These are phyloP conservation scores for Heterotilapia buettikoferi DNA, from an alignment of 2,113 vertebrate genomes.

Conservation along the genomic window DNA sequence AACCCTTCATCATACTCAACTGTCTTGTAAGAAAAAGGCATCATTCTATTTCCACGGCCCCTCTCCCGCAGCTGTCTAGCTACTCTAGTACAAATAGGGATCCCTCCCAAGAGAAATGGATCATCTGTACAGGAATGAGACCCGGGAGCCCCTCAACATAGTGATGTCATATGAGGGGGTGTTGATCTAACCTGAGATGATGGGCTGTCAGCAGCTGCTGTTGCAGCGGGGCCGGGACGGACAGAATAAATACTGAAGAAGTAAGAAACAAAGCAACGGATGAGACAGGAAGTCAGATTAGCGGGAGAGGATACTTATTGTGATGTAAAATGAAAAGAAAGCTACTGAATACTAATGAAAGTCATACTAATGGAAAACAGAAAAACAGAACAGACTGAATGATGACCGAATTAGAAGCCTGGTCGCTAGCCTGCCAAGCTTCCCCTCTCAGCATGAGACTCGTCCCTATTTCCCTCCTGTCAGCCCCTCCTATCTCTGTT, in stretches of 20 bases:
- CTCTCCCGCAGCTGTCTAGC: not conserved
- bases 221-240: not conserved
- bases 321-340: not conserved
- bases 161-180: slow-evolving; percentile 40
- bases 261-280: not conserved
- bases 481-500: slow-evolving; percentile 13
- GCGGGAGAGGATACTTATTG: not conserved
- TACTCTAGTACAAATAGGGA: slow-evolving; percentile 2
- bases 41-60: not conserved
- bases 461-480: slow-evolving; percentile 32
- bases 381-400: not conserved
- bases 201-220: slow-evolving; percentile 46
- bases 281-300: not conserved
- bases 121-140: slow-evolving; percentile 5
- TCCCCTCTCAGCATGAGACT: slow-evolving; percentile 13
- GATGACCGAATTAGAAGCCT: not conserved
- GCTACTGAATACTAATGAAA: not conserved
- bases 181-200: slow-evolving; percentile 39
- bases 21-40: not conserved
- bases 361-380: not conserved
- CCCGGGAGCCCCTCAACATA: not conserved
- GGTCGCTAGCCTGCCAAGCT: slow-evolving; percentile 7
- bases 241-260: slow-evolving; percentile 34
- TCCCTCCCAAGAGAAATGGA: not conserved
- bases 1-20: not conserved